These are phyloP conservation scores for Malurus melanocephalus DNA, from an alignment of 2,113 vertebrate genomes.

Conservation along the genomic window DNA sequence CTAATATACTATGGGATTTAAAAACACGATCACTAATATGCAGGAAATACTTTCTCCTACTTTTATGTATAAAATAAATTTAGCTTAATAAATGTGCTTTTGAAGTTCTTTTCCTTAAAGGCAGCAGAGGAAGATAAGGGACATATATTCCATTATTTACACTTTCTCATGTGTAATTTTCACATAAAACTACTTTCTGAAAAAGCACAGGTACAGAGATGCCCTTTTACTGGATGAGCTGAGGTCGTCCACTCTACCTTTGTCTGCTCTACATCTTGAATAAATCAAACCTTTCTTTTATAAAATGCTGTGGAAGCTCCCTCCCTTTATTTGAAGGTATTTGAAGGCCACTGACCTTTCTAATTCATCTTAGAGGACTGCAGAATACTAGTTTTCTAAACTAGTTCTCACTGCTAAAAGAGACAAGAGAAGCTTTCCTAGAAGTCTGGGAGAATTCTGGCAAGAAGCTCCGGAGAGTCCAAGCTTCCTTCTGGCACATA, in stretches of 20 bases:
- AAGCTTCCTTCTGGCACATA: background rate
- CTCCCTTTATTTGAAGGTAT: background rate
- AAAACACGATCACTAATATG: background rate
- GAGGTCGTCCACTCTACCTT: background rate
- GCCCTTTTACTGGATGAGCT: background rate
- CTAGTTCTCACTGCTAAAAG: background rate
- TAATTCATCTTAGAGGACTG: background rate
- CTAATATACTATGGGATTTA: background rate
- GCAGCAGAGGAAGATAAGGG: background rate
- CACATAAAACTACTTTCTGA: background rate
- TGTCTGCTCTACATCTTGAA: background rate
- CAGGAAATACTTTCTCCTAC: background rate
- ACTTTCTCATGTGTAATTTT: background rate
- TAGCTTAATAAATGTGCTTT: background rate
- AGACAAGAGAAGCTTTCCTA: background rate
- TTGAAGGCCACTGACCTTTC: background rate
- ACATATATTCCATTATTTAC: background rate
- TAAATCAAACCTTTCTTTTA: background rate
- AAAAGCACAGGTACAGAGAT: background rate
- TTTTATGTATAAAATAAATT: background rate
- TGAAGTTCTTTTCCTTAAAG: background rate
- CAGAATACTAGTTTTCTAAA: background rate
- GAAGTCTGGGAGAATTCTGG: background rate
- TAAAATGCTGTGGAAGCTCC: background rate
- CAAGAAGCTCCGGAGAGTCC: background rate